A percentile compares a stretch with the other conserved stretches of the same genome.
These are phyloP conservation scores for Sebastes elongatus DNA, from an alignment of 2,797 vertebrate genomes.

Conservation along the genomic window DNA sequence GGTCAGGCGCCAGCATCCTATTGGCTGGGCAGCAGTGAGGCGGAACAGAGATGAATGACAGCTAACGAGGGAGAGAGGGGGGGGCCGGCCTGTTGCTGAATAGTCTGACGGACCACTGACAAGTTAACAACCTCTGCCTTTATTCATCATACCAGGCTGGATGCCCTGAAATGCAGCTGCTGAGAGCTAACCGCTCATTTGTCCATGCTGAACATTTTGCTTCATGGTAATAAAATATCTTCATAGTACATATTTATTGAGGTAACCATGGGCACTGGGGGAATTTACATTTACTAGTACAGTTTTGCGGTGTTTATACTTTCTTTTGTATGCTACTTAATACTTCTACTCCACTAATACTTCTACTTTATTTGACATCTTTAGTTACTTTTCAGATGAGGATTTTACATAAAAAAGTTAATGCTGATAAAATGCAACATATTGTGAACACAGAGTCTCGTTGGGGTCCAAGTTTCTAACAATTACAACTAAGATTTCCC, in stretches of 20 bases:
- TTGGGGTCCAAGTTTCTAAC: background rate
- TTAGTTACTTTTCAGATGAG: background rate
- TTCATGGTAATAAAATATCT: background rate
- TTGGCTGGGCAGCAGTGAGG: constrained; percentile 80
- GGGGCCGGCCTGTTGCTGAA: constrained; percentile 24
- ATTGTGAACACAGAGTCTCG: background rate
- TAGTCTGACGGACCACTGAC: constrained; percentile 72
- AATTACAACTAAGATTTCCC: background rate
- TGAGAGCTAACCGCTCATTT: background rate
- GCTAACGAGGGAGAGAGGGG: constrained; percentile 27
- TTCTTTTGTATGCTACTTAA: background rate
- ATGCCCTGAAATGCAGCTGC: constrained; percentile 59
- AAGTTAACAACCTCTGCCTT: constrained; percentile 69
- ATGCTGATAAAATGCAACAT: background rate
- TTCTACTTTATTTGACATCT: background rate
- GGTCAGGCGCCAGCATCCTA: constrained; percentile 79
- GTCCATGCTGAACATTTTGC: background rate
- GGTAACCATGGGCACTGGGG: background rate
- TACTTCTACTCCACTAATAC: background rate
- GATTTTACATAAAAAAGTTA: background rate
- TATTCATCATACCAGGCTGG: constrained; percentile 60
- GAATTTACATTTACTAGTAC: background rate
- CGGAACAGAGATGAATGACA: constrained; percentile 85
- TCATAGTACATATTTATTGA: background rate
- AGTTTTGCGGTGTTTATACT: background rate